These are phyloP conservation scores for Coptodon rendalli DNA, from an alignment of 2,113 vertebrate genomes.

Conservation along the genomic window DNA sequence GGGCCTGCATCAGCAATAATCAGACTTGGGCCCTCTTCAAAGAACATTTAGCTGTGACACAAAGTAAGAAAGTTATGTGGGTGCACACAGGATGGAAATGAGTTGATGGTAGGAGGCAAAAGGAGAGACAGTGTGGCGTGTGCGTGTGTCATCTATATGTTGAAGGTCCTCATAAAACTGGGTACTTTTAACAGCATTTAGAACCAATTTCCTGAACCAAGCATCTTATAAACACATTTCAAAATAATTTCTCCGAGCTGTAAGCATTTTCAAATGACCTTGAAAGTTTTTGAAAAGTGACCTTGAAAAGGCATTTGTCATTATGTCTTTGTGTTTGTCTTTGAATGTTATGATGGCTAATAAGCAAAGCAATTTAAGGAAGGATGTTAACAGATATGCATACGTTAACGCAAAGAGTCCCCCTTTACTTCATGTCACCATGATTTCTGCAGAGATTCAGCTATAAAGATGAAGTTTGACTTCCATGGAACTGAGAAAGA, in stretches of 20 bases:
- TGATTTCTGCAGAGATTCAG: neutral
- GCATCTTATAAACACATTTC: neutral
- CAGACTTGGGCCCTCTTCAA: neutral
- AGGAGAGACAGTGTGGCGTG: neutral
- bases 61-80: neutral
- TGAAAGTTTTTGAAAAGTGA: neutral
- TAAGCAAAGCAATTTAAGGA: neutral
- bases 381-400: neutral
- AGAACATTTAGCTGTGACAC: neutral
- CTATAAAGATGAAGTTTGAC: neutral
- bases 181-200: neutral
- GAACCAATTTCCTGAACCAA: neutral
- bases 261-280: neutral
- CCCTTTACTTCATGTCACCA: neutral
- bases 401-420: accelerated
- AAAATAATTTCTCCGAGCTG: neutral
- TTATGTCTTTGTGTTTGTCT: neutral
- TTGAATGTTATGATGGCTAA: neutral
- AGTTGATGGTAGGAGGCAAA: neutral
- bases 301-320: neutral
- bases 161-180: neutral
- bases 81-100: neutral
- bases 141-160: neutral
- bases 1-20: neutral
- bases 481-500: neutral